A percentile compares a stretch with the other conserved stretches of the same genome.
phyloP scores from a whole-genome alignment of 2,888 invertebrate species.

The Crematogaster levior region DNA sequence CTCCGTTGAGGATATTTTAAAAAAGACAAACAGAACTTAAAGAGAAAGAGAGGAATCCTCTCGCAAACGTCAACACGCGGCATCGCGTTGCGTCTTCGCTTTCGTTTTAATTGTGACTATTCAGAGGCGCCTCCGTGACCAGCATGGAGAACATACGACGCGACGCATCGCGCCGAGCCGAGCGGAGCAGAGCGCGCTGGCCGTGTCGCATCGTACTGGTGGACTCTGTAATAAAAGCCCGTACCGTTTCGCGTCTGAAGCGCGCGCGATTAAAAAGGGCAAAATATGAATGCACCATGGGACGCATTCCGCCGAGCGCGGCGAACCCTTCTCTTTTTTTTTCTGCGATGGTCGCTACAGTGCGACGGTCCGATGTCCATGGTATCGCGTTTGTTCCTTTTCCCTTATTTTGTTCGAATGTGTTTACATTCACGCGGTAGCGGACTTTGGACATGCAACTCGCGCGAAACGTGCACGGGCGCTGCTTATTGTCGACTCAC shows the following conservation, averaged over 20 bases:
- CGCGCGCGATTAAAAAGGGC: slow-evolving; percentile 49
- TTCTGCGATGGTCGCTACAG: not conserved
- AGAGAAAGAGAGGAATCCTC: not conserved
- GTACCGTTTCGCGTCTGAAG: slow-evolving; percentile 41
- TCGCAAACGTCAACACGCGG: slow-evolving; percentile 23
- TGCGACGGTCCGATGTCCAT: slow-evolving; percentile 21
- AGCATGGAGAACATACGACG: slow-evolving; percentile 60
- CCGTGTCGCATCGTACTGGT: slow-evolving; percentile 17
- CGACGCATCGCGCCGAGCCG: not conserved
- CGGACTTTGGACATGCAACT: slow-evolving; percentile 36
- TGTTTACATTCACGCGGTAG: slow-evolving; percentile 33
- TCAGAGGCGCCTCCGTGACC: slow-evolving; percentile 74
- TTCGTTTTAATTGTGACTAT: slow-evolving; percentile 77
- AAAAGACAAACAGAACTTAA: slow-evolving; percentile 22
- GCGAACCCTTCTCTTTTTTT: not conserved
- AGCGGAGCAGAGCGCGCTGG: slow-evolving; percentile 23
- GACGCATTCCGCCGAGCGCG: slow-evolving; percentile 28
- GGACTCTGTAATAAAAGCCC: slow-evolving; percentile 34
- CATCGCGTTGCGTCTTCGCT: slow-evolving; percentile 51
- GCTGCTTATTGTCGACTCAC: slow-evolving; percentile 28
- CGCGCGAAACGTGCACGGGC: slow-evolving; percentile 19
- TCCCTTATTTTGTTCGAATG: slow-evolving; percentile 36
- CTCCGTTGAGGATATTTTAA: slow-evolving; percentile 1
- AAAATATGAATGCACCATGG: slow-evolving; percentile 45
- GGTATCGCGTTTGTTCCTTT: slow-evolving; percentile 24